phyloP scores from a whole-genome alignment of 2,797 vertebrate genomes.

The Hylomyscus alleni region DNA sequence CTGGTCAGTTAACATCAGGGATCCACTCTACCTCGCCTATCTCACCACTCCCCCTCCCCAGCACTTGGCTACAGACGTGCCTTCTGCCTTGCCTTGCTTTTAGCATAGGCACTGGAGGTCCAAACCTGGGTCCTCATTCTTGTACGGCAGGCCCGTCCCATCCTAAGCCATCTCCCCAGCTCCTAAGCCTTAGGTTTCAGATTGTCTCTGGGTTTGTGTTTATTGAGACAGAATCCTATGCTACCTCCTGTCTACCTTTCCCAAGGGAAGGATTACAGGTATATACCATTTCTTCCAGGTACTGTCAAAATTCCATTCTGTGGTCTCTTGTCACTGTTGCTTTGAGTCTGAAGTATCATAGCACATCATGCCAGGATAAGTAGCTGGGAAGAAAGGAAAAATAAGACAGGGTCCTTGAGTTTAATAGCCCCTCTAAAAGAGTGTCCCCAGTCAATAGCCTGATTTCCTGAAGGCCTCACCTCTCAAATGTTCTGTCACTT shows the following conservation, averaged over 20 bases:
- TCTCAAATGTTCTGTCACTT: background rate
- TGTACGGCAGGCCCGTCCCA: background rate
- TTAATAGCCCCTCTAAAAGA: background rate
- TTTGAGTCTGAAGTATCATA: background rate
- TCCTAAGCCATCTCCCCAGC: background rate
- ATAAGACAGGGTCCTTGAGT: background rate
- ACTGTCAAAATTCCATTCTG: background rate
- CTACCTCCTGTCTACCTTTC: background rate
- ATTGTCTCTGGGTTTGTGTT: background rate
- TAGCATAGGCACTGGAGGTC: background rate
- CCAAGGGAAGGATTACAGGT: background rate
- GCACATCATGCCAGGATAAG: too few species aligned
- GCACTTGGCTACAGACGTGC: background rate
- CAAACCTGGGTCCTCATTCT: background rate
- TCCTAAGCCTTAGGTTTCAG: background rate
- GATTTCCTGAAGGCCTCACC: background rate
- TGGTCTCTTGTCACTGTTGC: background rate
- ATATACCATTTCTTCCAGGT: background rate
- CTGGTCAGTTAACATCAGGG: background rate
- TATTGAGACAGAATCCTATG: background rate
- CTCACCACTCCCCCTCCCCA: too few species aligned
- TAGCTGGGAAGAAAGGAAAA: background rate
- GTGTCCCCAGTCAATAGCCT: background rate
- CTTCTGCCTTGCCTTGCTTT: background rate
- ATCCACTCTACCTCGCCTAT: background rate